Conservation (phyloP, 2,888 invertebrate genomes). For the Drosophila mettleri region DNA sequence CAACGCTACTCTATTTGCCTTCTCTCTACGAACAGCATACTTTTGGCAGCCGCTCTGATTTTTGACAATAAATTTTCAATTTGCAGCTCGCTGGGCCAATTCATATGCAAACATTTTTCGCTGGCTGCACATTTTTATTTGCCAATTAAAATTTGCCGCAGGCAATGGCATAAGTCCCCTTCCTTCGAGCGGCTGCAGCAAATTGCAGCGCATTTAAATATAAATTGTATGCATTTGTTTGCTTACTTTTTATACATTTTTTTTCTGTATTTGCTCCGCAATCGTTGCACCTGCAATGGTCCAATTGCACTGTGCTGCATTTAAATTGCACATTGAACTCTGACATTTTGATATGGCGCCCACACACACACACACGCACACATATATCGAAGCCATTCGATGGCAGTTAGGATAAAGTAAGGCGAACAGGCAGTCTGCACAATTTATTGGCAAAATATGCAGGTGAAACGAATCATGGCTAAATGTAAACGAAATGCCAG, state of each 20-base stretch:
- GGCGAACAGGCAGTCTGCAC: conserved; percentile 40
- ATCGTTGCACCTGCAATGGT: conserved; percentile 34
- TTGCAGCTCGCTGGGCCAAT: conserved; percentile 42
- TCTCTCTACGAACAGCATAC: conserved; percentile 31
- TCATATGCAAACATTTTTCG: conserved; percentile 57
- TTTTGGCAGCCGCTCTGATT: conserved; percentile 53
- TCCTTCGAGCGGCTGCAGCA: conserved; percentile 36
- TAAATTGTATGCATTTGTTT: conserved; percentile 68
- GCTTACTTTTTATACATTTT: conserved; percentile 30
- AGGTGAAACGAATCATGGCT: conserved; percentile 69
- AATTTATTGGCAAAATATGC: conserved; percentile 76
- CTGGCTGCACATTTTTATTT: conserved; percentile 68
- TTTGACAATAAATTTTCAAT: conserved; percentile 69
- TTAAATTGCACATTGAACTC: conserved; percentile 80
- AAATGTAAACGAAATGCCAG: conserved; percentile 66
- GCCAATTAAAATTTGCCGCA: conserved; percentile 74
- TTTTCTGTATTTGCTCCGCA: not conserved
- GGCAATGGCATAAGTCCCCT: conserved; percentile 18
- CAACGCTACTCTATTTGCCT: conserved; percentile 35
- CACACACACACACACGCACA: conserved; percentile 19
- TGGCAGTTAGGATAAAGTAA: conserved; percentile 60
- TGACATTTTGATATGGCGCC: conserved; percentile 72
- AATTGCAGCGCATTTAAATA: conserved; percentile 73
- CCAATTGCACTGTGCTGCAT: conserved; percentile 74
- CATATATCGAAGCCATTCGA: conserved; percentile 30